phyloP scores from a whole-genome alignment of 35 echinoderm and acorn worm genomes.

The Ophioderma brevispina region DNA sequence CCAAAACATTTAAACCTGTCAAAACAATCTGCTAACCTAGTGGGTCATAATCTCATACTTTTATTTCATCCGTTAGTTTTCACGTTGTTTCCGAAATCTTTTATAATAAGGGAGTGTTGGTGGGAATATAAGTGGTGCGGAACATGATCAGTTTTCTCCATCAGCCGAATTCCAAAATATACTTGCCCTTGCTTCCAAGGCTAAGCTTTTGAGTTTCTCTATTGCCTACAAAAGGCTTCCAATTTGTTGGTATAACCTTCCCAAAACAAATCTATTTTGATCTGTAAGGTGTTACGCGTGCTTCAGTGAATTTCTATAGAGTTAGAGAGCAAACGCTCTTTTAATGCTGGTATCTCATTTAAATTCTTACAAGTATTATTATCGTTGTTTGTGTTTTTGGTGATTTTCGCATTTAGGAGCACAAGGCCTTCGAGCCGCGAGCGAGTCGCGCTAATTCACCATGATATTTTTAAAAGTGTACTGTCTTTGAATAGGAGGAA shows the following conservation, averaged over 20 bases:
- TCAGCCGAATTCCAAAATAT: neutral
- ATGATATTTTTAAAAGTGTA: no score
- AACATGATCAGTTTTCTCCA: neutral
- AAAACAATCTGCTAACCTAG: neutral
- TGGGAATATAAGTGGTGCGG: no score
- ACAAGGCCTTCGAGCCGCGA: no score
- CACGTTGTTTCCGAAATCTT: neutral
- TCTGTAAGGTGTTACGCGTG: neutral
- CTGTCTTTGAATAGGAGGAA: no score
- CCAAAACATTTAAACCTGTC: slow-evolving; percentile 7
- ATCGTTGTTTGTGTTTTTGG: neutral
- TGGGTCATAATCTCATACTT: neutral
- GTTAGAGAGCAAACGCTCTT: neutral
- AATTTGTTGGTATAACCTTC: neutral
- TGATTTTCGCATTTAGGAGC: neutral
- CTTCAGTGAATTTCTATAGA: neutral
- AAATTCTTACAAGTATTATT: neutral
- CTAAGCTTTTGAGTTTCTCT: neutral
- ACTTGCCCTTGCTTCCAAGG: neutral
- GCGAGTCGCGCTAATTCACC: no score
- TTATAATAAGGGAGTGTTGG: no score
- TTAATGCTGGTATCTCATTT: neutral
- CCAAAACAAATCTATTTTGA: neutral
- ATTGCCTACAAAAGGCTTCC: neutral
- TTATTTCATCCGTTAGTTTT: no score